phyloP scores from a whole-genome alignment of 2,888 invertebrate species.

The Sarcophaga caerulescens region DNA sequence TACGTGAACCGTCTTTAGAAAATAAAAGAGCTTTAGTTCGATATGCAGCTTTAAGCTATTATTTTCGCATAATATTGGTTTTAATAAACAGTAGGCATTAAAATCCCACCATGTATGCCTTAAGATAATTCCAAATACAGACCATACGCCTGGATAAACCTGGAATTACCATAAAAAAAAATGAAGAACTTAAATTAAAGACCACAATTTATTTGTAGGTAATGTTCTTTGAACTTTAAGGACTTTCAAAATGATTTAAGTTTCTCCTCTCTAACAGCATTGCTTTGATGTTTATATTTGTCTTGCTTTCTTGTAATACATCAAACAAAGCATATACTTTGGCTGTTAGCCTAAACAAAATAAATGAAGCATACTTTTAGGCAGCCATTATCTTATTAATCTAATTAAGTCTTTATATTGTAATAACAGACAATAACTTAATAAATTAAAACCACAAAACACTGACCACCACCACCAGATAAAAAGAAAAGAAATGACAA shows the following conservation, averaged over 20 bases:
- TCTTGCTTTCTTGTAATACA: not conserved
- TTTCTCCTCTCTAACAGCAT: not conserved
- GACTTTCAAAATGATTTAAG: too few species aligned
- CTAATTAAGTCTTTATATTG: not conserved
- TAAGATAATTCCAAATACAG: too few species aligned
- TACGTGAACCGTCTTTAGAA: too few species aligned
- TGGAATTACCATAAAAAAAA: too few species aligned
- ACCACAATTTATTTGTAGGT: too few species aligned
- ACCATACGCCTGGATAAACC: too few species aligned
- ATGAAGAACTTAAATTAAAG: too few species aligned
- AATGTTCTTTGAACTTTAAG: too few species aligned
- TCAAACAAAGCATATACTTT: not conserved
- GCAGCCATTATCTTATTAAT: conserved; percentile 6
- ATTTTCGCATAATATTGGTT: too few species aligned
- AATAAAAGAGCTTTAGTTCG: too few species aligned
- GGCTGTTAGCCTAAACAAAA: not conserved
- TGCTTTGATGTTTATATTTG: not conserved
- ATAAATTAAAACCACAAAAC: conserved; percentile 23
- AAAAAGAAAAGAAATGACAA: not conserved
- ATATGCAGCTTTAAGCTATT: too few species aligned
- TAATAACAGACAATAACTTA: not conserved
- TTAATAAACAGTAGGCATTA: rapidly evolving
- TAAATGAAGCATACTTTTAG: not conserved
- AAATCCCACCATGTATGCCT: too few species aligned
- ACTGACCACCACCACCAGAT: not conserved